Base-by-base conservation (phyloP, 2,797 vertebrate genomes). In the Kryptolebias ocellatus region DNA sequence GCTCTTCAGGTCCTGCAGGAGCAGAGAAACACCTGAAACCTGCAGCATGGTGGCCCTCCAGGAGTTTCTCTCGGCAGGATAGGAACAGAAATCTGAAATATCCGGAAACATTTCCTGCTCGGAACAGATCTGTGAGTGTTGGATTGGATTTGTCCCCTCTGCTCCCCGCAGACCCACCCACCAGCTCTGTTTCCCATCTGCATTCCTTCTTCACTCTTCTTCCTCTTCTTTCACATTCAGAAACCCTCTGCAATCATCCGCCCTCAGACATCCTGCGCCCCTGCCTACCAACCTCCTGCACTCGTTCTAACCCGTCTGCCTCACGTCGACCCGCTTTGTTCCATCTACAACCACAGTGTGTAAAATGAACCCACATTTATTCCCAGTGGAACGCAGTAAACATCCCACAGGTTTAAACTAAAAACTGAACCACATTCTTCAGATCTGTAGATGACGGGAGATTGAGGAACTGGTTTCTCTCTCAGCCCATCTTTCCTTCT, bases 201-300 rank as follows among this genome's bases (percentile, higher is more conserved):
- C 76, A 78, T 85, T 85, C 83, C 62, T 82, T 65, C 63, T 54
- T 24, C 1, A 7, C 42, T 44, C 16, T 34, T 76, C 79, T 45
- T 57, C 59, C 67, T 59, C n/a, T n/a, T n/a, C n/a, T n/a, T n/a
- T n/a, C 60, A 74, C 84, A 52, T 87, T 70, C 79, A 75, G 1
- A 74, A 68, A 74, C 71, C 16, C 67, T 65, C 67, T 14, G 1
- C 39, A 59, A 61, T 76, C 67, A 55, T 72, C 70, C 20, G 14
- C 62, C 67, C 80, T 42, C 60, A 61, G 20, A 72, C 28, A 1
- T 60, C 44, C 42, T 27, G 1, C 51, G 42, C 62, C 54, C 0
- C 53, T 28, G 46, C 39, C 20, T 24, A 3, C 18, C 0, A 6
- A 49, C 58, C 17, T 60, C n/a, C 46, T 50, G 18, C n/a, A 15